phyloP scores from a whole-genome alignment of 2,113 vertebrate genomes.

The Pangasianodon hypophthalmus region DNA sequence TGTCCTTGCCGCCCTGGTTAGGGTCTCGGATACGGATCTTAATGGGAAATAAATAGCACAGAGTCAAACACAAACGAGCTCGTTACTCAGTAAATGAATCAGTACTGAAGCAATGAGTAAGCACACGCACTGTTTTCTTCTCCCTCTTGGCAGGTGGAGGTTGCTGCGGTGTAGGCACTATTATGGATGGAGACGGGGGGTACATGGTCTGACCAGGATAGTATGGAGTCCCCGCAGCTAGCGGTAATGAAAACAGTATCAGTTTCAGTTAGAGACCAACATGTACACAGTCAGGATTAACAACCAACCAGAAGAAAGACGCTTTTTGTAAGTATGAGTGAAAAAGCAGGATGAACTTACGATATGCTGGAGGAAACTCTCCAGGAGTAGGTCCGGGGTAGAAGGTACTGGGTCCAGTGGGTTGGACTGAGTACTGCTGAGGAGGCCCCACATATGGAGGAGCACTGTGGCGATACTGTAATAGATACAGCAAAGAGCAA shows the following conservation, averaged over 20 bases:
- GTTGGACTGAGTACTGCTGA: constrained; percentile 95
- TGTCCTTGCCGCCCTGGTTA: constrained; percentile 95
- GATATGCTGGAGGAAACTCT: constrained; percentile 91
- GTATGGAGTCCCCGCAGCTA: constrained; percentile 82
- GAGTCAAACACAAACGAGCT: not conserved
- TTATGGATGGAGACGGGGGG: constrained; percentile 89
- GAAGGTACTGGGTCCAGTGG: constrained; percentile 88
- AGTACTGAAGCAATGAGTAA: not conserved
- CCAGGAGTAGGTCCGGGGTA: constrained; percentile 92
- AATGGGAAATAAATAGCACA: constrained; percentile 59
- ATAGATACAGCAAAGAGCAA: constrained; percentile 17
- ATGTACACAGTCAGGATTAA: not conserved
- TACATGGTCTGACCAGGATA: constrained; percentile 92
- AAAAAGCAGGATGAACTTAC: constrained; percentile 72
- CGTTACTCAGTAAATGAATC: not conserved
- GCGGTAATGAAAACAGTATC: constrained; percentile 57
- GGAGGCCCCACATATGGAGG: constrained; percentile 90
- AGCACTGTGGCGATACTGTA: constrained; percentile 90
- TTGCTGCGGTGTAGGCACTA: constrained; percentile 96
- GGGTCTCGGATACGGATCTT: constrained; percentile 99
- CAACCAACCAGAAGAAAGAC: not conserved
- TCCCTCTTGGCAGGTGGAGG: constrained; percentile 92
- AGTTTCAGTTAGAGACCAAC: not conserved
- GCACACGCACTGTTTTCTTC: constrained; percentile 91
- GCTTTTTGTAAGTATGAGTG: no score